Conservation (phyloP, 2,888 invertebrate genomes). For the Mythimna vitellina region DNA sequence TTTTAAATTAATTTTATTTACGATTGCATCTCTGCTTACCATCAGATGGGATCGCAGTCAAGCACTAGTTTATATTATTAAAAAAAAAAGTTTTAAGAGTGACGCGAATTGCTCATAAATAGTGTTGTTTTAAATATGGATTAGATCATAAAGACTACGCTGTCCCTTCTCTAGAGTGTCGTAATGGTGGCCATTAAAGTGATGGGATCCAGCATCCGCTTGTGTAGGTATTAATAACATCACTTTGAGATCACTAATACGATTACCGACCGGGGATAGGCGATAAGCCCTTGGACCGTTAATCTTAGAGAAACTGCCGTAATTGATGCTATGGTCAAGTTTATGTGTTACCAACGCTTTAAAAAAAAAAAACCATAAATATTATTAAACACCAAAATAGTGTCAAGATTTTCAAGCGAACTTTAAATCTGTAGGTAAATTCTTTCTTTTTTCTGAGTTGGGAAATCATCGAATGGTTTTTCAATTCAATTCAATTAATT, state of each 20-base stretch:
- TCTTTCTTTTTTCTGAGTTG: no score
- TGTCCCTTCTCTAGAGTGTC: constrained; percentile 19
- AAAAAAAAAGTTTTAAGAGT: not conserved
- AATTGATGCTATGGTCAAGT: not conserved
- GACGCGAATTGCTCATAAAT: constrained; percentile 5
- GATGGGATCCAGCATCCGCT: constrained; percentile 12
- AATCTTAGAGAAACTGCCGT: constrained; percentile 14
- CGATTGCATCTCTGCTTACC: no score
- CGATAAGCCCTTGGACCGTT: constrained; percentile 21
- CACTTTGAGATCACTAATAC: constrained; percentile 34
- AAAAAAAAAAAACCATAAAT: no score
- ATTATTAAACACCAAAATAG: no score
- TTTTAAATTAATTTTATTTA: not conserved
- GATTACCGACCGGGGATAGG: constrained; percentile 23
- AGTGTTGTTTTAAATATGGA: constrained; percentile 26
- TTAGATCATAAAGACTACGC: constrained; percentile 6
- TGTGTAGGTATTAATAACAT: constrained; percentile 36
- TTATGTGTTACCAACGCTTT: not conserved
- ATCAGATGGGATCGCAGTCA: no score
- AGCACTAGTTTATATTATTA: no score
- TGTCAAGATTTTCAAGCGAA: no score
- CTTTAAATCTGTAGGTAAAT: no score
- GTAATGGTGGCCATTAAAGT: constrained; percentile 28
- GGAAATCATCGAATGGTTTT: no score
- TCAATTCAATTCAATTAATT: no score